These are phyloP conservation scores for Leptonema lineaticorne DNA, from an alignment of 1,140 invertebrate species.

Conservation along the genomic window DNA sequence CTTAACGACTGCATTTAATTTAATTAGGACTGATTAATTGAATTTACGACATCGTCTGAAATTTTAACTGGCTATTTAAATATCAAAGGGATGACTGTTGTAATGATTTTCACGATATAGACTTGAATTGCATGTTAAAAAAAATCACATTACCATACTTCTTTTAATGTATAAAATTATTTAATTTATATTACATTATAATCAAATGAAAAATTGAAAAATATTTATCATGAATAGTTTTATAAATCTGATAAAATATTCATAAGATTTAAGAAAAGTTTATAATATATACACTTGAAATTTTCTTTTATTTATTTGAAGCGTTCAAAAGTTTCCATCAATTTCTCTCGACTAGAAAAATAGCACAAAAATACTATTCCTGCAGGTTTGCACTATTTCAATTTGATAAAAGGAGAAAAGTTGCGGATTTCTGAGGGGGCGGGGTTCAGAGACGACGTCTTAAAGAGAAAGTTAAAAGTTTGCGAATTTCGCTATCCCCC, in stretches of 20 bases:
- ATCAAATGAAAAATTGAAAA: too few species aligned
- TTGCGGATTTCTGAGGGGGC: not conserved
- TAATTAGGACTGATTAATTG: conserved; percentile 24
- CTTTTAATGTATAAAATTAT: too few species aligned
- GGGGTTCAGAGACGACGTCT: not conserved
- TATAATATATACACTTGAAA: too few species aligned
- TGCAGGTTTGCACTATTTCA: conserved; percentile 10
- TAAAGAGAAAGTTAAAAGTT: conserved; percentile 13
- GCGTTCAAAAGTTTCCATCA: not conserved
- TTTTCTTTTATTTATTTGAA: not conserved
- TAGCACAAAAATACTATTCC: conserved; percentile 13
- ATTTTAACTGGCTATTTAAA: not conserved
- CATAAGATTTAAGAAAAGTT: too few species aligned
- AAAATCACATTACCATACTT: too few species aligned
- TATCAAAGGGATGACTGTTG: too few species aligned
- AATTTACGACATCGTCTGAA: conserved; percentile 7
- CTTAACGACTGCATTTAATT: conserved; percentile 27
- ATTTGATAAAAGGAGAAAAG: not conserved
- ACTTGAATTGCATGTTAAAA: too few species aligned
- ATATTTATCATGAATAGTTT: too few species aligned
- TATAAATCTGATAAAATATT: too few species aligned
- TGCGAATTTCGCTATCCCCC: too few species aligned
- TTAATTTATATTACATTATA: too few species aligned
- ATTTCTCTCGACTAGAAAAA: conserved; percentile 9
- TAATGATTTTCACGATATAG: too few species aligned